Evolutionary conservation across 2,113 vertebrate species (phyloP).

Genomic region (Sarotherodon lohbergeri): DNA sequence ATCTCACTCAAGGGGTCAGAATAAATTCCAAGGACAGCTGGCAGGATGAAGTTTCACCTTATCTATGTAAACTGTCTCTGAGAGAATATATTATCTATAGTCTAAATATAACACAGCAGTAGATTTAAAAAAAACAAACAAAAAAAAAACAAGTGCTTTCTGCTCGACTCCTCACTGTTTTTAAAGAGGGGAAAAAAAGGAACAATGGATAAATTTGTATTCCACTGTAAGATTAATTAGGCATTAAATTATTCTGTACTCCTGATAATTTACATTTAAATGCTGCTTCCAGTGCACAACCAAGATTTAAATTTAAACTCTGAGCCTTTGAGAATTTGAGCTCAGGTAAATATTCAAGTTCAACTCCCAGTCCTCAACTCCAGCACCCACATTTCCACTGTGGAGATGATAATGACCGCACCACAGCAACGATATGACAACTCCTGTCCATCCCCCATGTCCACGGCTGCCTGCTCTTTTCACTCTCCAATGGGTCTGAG

Average conservation of each 20-base stretch:
- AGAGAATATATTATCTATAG: constrained; percentile 37
- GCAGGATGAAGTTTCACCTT: constrained; percentile 17
- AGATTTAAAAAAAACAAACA: not conserved
- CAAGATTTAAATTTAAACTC: constrained; percentile 11
- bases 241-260: constrained; percentile 18
- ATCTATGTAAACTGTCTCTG: constrained; percentile 18
- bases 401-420: not conserved
- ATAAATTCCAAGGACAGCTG: constrained; percentile 26
- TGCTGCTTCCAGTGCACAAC: constrained; percentile 5
- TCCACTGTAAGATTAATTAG: constrained; percentile 14
- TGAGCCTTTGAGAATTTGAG: not conserved
- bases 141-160: not conserved
- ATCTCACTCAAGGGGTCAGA: constrained; percentile 36
- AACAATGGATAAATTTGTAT: constrained; percentile 20
- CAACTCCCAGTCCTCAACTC: not conserved
- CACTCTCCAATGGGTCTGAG: constrained; percentile 25
- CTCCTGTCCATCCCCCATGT: not conserved
- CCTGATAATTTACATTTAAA: constrained; percentile 28
- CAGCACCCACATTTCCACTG: not conserved
- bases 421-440: not conserved
- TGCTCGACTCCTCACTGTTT: not conserved
- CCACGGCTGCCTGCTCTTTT: constrained; percentile 1
- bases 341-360: not conserved
- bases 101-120: constrained; percentile 14
- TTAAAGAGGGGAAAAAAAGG: not conserved